Conservation (phyloP, 2,113 vertebrate genomes). For the Prietella phreatophila region DNA sequence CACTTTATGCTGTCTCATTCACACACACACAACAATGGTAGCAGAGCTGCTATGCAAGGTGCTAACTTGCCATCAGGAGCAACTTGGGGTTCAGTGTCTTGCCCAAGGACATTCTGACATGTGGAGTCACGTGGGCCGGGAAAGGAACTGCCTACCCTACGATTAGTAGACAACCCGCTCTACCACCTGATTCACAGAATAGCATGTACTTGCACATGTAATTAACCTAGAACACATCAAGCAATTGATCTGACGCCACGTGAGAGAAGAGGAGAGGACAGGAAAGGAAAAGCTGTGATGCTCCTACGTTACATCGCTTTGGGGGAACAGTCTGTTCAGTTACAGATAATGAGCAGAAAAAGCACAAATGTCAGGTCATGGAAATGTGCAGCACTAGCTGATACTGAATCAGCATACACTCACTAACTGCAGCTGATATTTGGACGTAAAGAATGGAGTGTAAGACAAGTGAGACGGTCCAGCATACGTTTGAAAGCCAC, state of each 20-base stretch:
- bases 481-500: neutral
- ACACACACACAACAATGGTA: too few relatives aligned
- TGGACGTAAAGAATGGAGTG: neutral
- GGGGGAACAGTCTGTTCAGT: neutral
- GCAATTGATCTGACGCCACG: neutral
- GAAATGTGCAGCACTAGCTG: neutral
- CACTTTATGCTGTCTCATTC: too few relatives aligned
- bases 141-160: too few relatives aligned
- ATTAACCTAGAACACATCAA: constrained; percentile 9
- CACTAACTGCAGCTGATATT: neutral
- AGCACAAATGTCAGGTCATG: neutral
- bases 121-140: too few relatives aligned
- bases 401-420: neutral
- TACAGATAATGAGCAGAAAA: constrained; percentile 10
- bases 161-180: too few relatives aligned
- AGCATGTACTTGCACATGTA: neutral
- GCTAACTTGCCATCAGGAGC: too few relatives aligned
- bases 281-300: constrained; percentile 1
- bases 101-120: too few relatives aligned
- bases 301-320: neutral
- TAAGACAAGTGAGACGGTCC: neutral
- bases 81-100: too few relatives aligned
- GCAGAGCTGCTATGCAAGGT: too few relatives aligned
- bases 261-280: neutral
- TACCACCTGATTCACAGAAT: too few relatives aligned